phyloP scores from a whole-genome alignment of 2,888 invertebrate species.

The Cepaea hortensis region DNA sequence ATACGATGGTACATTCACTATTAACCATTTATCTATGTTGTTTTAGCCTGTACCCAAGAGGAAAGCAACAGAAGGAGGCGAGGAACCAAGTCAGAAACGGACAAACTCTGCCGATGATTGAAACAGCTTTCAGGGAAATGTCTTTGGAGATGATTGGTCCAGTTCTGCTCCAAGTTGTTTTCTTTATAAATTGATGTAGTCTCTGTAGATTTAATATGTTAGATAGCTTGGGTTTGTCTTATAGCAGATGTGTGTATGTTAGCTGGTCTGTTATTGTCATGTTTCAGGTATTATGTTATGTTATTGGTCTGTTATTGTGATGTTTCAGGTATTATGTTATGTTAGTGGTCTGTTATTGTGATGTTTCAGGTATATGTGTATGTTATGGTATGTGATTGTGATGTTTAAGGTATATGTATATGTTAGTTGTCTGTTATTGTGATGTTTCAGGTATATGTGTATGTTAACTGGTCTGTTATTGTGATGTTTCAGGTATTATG shows the following conservation, averaged over 20 bases:
- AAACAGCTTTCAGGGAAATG: too few species aligned
- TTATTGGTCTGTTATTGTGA: background rate
- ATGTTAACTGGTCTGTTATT: background rate
- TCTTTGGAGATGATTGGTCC: background rate
- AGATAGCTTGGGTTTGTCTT: background rate
- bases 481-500: background rate
- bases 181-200: background rate
- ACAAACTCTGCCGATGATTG: background rate
- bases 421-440: too few species aligned
- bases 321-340: too few species aligned
- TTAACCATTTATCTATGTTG: background rate
- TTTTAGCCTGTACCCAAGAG: constrained; percentile 33
- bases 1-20: background rate
- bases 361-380: too few species aligned
- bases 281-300: background rate
- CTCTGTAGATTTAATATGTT: background rate
- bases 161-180: background rate
- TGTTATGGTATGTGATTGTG: too few species aligned
- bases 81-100: constrained; percentile 27
- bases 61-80: constrained; percentile 17
- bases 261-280: background rate
- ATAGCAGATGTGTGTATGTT: background rate
- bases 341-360: too few species aligned
- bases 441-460: background rate
- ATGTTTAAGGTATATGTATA: too few species aligned